Percentiles rank a stretch among this genome's conserved stretches.
Evolutionary conservation across 2,797 vertebrate species (phyloP).

Genomic region (Gobio occitaniae): DNA sequence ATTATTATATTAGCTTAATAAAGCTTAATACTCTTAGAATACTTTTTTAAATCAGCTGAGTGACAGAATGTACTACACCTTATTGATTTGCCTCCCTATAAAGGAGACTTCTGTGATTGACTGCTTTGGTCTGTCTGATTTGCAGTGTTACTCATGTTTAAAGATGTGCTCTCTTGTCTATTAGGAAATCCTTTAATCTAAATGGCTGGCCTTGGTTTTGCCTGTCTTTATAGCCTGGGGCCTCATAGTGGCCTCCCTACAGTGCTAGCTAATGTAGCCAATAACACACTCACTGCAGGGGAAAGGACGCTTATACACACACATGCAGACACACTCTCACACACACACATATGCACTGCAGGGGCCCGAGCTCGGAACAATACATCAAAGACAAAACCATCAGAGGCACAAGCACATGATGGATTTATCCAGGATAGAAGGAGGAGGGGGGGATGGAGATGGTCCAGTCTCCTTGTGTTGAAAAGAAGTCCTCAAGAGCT

Average conservation of each 20-base stretch:
- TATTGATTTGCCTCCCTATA: background rate
- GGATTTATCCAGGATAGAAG: slow-evolving; percentile 48
- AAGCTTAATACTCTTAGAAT: background rate
- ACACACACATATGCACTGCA: slow-evolving; percentile 22
- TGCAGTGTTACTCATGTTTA: slow-evolving; percentile 48
- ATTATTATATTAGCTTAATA: background rate
- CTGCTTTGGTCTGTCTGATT: slow-evolving; percentile 46
- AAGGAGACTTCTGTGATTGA: slow-evolving; percentile 33
- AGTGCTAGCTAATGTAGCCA: slow-evolving; percentile 53
- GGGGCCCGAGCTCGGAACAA: slow-evolving; percentile 46
- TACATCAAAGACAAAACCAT: slow-evolving; percentile 54
- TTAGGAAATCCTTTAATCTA: slow-evolving; percentile 55
- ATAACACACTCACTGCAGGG: slow-evolving; percentile 55
- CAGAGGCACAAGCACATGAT: slow-evolving; percentile 52
- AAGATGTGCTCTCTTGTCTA: slow-evolving; percentile 53
- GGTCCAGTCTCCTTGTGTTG: slow-evolving; percentile 37
- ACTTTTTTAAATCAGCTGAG: background rate
- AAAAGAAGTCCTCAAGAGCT: slow-evolving; percentile 40
- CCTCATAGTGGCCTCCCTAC: slow-evolving; percentile 46
- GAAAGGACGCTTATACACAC: slow-evolving; percentile 42
- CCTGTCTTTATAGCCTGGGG: slow-evolving; percentile 52
- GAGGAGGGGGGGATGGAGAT: slow-evolving; percentile 23
- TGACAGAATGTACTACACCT: background rate
- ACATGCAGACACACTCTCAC: slow-evolving; percentile 7
- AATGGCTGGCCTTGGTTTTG: slow-evolving; percentile 39